Evolutionary conservation across 2,113 vertebrate species (phyloP), one percentile per base, ranked within the genome.

Genomic region (Oncorhynchus gorbuscha): DNA sequence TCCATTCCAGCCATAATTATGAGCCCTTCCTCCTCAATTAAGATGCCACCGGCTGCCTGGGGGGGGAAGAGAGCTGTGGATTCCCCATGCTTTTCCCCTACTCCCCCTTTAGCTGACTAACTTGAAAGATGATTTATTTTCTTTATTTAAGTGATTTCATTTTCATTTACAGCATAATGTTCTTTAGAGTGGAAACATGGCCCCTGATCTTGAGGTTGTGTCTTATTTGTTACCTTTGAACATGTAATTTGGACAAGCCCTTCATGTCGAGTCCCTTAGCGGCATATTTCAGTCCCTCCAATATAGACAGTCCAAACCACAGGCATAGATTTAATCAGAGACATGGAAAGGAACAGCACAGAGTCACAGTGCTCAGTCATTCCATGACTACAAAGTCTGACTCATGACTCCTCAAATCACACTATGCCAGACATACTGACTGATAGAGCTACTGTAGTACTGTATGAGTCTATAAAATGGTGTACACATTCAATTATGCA

Each of bases 301-400:
- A 84, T 69, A 81, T 51, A 68, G 76, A 32, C 35, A 66, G 45
- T 81, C 76, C 79, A 87, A 86, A 90, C 91, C 90, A 90, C 88
- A 89, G 87, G 73, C 83, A 76, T 79, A 76, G 79, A 81, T 88
- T 85, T 90, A 85, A 89, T 85, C 79, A 89, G 76, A 73, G 86
- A 76, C 30, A 48, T 69, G 69, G 73, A 76, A 69, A 79, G 74
- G 39, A 72, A 69, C 51, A 76, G 78, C 81, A 65, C 77, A 81
- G 39, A 45, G 7, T 45, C 39, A 45, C 39, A 45, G 39, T 11
- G 39, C 39, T 45, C 49, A 55, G 13, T 55, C 49, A 11, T 45
- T 45, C 49, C 49, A 55, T 55, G 16, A 16, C 49, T 55, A 4
- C 49, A 55, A 55, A 16, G 14, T 55, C 39, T 45, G 39, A 45